Evolutionary conservation across 92 coral and sea anemone species (phyloP), one percentile per base, ranked within the genome.

Genomic region (Actinostola sp.): DNA sequence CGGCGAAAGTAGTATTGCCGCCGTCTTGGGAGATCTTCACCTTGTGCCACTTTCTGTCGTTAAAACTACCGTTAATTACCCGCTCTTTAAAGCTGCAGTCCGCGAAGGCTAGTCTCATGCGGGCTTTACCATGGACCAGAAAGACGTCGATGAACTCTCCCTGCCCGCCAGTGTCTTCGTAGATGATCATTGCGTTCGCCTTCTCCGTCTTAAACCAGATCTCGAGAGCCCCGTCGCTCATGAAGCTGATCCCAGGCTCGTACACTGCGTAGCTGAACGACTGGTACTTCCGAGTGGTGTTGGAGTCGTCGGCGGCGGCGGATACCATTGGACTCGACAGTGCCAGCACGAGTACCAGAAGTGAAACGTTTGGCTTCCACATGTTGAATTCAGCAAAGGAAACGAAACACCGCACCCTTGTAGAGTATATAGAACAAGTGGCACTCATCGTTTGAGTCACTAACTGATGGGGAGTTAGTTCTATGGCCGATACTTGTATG

Each of bases 31-130:
- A 55, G 13, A 90, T 77, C n/a, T 61, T 76, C 39, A 90, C 77
- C 79, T 76, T 82, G 63, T 86, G 92, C 96, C 96, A 90, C 42
- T 86, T 83, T 43, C 78, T 69, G 72, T 90, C 96, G 35, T 74
- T 73, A 64, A 90, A 90, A 15, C 79, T 77, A n/a, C 92, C 92
- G 76, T 82, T 80, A 28, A 89, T 57, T 28, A 71, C 45, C 32
- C 68, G 41, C 27, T 86, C 74, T 64, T 70, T 76, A 42, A 58
- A 36, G 33, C 52, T 64, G 51, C 96, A 90, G 21, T 55, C 78
- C 70, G 86, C 85, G 30, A 82, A 51, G 17, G 76, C 61, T 34
- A 90, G 66, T 24, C 91, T 72, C 67, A 90, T 29, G 25, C 92
- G 68, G 10, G 75, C 78, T 54, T 34, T 72, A 3, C 96, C 96